Conservation (phyloP, 2,113 vertebrate genomes). For the Shinisaurus crocodilurus region DNA sequence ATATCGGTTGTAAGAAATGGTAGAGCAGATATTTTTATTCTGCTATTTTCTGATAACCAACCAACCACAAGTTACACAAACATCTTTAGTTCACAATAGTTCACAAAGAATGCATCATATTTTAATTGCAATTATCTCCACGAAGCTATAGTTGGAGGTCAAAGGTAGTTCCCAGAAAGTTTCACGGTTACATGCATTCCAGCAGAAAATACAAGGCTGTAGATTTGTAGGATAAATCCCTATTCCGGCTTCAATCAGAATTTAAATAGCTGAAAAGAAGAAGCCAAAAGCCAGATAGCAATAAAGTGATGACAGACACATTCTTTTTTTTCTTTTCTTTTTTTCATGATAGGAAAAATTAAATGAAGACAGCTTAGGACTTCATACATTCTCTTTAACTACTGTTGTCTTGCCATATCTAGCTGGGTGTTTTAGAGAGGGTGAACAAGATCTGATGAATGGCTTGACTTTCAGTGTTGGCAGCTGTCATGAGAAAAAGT, state of each 20-base stretch:
- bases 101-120: background rate
- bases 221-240: conserved; percentile 49
- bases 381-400: conserved; percentile 8
- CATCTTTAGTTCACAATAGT: background rate
- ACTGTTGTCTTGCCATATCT: background rate
- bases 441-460: background rate
- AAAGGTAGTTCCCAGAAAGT: conserved; percentile 28
- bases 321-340: background rate
- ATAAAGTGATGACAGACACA: conserved; percentile 6
- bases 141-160: conserved; percentile 36
- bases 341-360: background rate
- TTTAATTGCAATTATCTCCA: conserved; percentile 37
- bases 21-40: background rate
- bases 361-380: background rate
- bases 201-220: background rate
- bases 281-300: conserved; percentile 6
- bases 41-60: background rate
- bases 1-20: background rate
- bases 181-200: background rate
- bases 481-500: background rate
- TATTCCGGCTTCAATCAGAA: conserved; percentile 43
- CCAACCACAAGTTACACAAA: background rate
- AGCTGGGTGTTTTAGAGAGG: background rate
- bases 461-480: background rate
- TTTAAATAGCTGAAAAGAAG: conserved; percentile 41